Evolutionary conservation across 2,888 invertebrate species (phyloP), one percentile per base, ranked within the genome.

Genomic region (Notodonta dromedarius): DNA sequence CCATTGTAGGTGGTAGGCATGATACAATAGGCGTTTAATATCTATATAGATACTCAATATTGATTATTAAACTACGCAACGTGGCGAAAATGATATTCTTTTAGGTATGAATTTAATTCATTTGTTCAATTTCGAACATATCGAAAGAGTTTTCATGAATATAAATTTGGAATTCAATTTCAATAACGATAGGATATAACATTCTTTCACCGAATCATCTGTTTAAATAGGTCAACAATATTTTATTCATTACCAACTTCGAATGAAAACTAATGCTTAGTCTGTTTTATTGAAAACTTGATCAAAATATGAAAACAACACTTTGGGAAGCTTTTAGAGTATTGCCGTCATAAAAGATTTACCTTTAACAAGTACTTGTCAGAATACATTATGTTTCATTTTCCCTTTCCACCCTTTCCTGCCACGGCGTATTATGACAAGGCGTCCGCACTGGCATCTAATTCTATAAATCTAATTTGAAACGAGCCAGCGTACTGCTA

Each of bases 271-370:
- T 16, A 16, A 50, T 50, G 50, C 16, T 16, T 16, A 16, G 50
- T 16, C 16, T 46, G 9, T 42, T 48, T 50, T 50, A 13, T 50
- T n/a, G 6, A 50, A 14, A 50, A 50, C 50, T 63, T n/a, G 13
- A n/a, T 4, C 11, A 46, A 46, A n/a, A n/a, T 46, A 60, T 50
- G 56, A 60, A 60, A 44, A 56, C 51, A 60, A 58, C 69, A 62
- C 57, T 67, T 62, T 57, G 66, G 66, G 63, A 58, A 51, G 55
- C 63, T 70, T 57, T 70, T 62, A 63, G 40, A 42, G 60, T 40
- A 64, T 66, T 73, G 62, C 70, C 72, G 73, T 73, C 72, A 68
- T 52, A 8, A 39, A 40, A n/a, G 62, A 64, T 72, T 64, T 61
- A 66, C 61, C 63, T 66, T 63, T 57, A 73, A 61, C 73, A 70